Base-by-base conservation (phyloP, 2,797 vertebrate genomes). In the Dryobates pubescens region DNA sequence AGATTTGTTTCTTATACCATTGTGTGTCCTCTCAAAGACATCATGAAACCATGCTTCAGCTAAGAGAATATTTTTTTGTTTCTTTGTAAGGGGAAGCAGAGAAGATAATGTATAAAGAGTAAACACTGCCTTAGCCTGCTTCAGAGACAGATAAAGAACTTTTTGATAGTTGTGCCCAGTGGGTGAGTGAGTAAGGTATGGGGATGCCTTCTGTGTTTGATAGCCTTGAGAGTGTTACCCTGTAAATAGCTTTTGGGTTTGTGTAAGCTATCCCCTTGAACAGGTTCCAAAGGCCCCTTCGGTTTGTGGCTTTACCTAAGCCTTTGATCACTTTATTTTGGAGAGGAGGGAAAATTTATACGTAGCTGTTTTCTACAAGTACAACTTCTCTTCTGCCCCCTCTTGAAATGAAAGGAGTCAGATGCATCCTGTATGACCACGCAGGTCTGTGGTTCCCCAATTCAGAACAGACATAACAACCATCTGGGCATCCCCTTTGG, bases 381-480 rank as follows among this genome's bases (percentile, higher is more conserved):
- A 13, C 32, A 64, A 32, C 19, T 64, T 89, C 30, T 74, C 45
- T 76, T 22, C n/a, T 69, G 10, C 9, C 12, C 4, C 2, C 36
- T 68, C 54, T 30, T 82, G 41, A 61, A 87, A 58, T 49, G 9
- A 71, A 29, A 23, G 45, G 49, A 59, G n/a, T 20, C 3, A 59
- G 17, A 23, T 0, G 0, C 38, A 53, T 2, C 0, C 23, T 18
- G 4, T 65, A 41, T 51, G 74, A 43, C 17, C 7, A 1, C 43
- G 38, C 24, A 56, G 19, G 23, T 76, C 13, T 36, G 29, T 54
- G 22, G 22, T 41, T 80, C 47, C 34, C 63, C 17, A 27, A 1
- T 80, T 74, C 23, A 10, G 18, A 15, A 23, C 10, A 32, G 24
- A 4, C 30, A 6, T 23, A 62, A 47, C 7, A 65, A 47, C 7